Evolutionary conservation across 2,888 invertebrate species (phyloP), one percentile per base, ranked within the genome.

Genomic region (Tipula vernalis): DNA sequence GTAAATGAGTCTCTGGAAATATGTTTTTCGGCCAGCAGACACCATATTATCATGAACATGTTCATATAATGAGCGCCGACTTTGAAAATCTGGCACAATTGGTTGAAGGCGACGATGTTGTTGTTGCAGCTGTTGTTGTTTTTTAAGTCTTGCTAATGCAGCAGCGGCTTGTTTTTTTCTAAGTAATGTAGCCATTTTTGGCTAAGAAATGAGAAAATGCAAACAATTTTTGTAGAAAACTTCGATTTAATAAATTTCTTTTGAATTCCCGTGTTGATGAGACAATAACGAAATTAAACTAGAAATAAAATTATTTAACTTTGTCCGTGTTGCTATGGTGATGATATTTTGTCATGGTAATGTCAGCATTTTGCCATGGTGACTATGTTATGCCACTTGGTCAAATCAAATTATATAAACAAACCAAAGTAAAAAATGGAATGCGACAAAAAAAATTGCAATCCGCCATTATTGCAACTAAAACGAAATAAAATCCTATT

Each of bases 1-100:
- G 18, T 87, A 88, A 10, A 88, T 87, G n/a, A 88, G 86, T 18
- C 88, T 86, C 86, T 88, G 88, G 87, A 87, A 87, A 44, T 86
- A 88, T 0, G 83, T 86, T 36, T 87, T 44, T 5, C 88, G 87
- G 36, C 87, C 87, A 6, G 86, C 84, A 41, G 86, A 86, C 36
- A 86, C 28, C 87, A 87, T 87, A 87, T 87, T 88, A 44, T 87
- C 87, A 3, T 85, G 36, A 36, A 88, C 87, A 86, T 87, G 87
- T 87, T 87, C 87, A 0, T 88, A 88, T 6, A 88, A 36, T 15
- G 88, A 86, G 86, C 87, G 86, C 1, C 88, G 86, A 84, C 47
- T 87, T 87, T 87, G 87, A 87, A 87, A 88, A 71, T 71, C 71
- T 2, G 71, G 71, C 10, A 28, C 71, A 2, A 28, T 71, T 71